Conservation (phyloP, 1,140 invertebrate species). For the Trachymyrmex cornetzi region DNA sequence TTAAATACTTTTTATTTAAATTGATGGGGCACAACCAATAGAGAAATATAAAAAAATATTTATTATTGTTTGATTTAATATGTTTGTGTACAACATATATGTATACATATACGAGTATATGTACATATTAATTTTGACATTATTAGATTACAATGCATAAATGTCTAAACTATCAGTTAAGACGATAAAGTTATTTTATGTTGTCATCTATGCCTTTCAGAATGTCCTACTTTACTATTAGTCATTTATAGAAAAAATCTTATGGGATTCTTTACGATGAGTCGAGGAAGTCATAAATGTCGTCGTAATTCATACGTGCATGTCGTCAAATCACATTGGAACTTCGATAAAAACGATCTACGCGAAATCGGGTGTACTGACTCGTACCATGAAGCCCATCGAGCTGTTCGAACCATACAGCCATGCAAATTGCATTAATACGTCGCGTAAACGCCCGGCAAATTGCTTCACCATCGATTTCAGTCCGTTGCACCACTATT, state of each 20-base stretch:
- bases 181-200: not conserved
- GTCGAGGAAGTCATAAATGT: conserved; percentile 47
- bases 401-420: conserved; percentile 59
- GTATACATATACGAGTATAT: not conserved
- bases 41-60: not conserved
- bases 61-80: not conserved
- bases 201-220: not conserved
- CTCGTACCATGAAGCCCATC: conserved; percentile 46
- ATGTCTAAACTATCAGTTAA: not conserved
- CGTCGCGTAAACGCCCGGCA: conserved; percentile 77
- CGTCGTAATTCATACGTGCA: not conserved
- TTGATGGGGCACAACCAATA: not conserved
- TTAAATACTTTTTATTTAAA: not conserved
- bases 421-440: conserved; percentile 82
- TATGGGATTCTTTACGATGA: not conserved
- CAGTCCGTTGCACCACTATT: conserved; percentile 66
- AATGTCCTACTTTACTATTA: conserved; percentile 5
- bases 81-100: not conserved
- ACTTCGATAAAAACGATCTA: conserved; percentile 66
- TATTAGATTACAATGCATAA: not conserved
- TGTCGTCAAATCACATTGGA: conserved; percentile 15
- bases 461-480: conserved; percentile 82
- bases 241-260: conserved; percentile 27
- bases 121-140: not conserved
- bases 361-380: conserved; percentile 70